Percentiles rank a stretch among this genome's conserved stretches.
phyloP scores from a whole-genome alignment of 2,113 vertebrate species.

The Menura novaehollandiae region DNA sequence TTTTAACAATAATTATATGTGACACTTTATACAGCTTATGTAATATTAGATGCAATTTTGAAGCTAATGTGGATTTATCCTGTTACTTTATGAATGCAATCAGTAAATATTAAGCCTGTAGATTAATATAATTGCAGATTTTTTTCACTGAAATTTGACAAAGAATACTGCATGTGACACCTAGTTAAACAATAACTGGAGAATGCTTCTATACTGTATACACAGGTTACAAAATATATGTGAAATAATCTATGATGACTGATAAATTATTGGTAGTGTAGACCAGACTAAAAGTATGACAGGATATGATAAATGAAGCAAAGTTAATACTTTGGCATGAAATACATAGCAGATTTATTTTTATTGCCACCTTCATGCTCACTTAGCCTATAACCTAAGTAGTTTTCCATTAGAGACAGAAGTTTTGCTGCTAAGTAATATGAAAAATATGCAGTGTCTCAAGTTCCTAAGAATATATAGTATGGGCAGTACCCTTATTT shows the following conservation, averaged over 20 bases:
- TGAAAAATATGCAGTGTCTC: background rate
- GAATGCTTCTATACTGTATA: background rate
- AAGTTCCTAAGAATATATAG: background rate
- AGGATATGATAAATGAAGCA: background rate
- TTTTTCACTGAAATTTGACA: background rate
- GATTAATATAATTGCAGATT: background rate
- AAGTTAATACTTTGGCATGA: background rate
- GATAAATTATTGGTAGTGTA: background rate
- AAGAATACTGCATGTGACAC: background rate
- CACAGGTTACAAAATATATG: background rate
- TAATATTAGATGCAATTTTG: slow-evolving; percentile 25
- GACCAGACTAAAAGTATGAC: background rate
- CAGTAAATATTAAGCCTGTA: background rate
- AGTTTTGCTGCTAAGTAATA: background rate
- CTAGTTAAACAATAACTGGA: background rate
- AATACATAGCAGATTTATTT: background rate
- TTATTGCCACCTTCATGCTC: background rate
- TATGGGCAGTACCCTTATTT: background rate
- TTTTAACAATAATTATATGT: slow-evolving; percentile 32
- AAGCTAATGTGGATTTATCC: slow-evolving; percentile 34
- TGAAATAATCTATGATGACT: background rate
- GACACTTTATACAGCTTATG: background rate
- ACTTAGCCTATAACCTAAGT: background rate
- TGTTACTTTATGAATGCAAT: slow-evolving; percentile 16
- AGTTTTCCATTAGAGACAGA: background rate